A percentile compares a stretch with the other conserved stretches of the same genome.
phyloP scores from a whole-genome alignment of 2,797 vertebrate species.

The Neosilurus hyrtlii region DNA sequence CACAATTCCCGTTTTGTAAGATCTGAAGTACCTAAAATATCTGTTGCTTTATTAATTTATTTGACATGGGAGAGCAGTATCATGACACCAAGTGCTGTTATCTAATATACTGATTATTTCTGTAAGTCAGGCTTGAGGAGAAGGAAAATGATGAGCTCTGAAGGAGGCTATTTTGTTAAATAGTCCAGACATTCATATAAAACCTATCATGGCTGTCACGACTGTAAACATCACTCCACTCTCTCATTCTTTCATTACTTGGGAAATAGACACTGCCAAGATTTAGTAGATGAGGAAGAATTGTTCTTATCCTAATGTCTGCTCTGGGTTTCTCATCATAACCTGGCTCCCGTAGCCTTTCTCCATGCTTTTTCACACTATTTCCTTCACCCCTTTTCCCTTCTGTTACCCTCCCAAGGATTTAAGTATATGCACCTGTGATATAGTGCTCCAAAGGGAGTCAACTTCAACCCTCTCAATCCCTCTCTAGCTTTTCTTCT shows the following conservation, averaged over 20 bases:
- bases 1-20: neutral
- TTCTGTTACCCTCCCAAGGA: conserved; percentile 35
- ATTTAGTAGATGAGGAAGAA: conserved; percentile 18
- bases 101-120: conserved; percentile 3
- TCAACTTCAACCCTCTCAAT: conserved; percentile 28
- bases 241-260: conserved; percentile 20
- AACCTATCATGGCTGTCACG: conserved; percentile 3
- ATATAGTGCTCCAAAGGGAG: conserved; percentile 44
- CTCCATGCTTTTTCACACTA: conserved; percentile 32
- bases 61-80: neutral
- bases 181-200: conserved; percentile 13
- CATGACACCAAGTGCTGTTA: neutral
- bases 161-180: neutral
- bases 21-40: neutral
- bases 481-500: conserved; percentile 24
- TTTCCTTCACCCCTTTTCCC: conserved; percentile 28
- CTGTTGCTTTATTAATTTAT: neutral
- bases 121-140: neutral
- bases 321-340: conserved; percentile 49
- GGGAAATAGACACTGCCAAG: conserved; percentile 29
- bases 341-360: conserved; percentile 9
- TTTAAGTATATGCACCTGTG: conserved; percentile 42
- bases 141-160: neutral
- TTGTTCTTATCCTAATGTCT: conserved; percentile 25
- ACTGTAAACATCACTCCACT: conserved; percentile 19